Conservation (phyloP, 35 echinoderm and acorn worm species). For the Amphiura filiformis region DNA sequence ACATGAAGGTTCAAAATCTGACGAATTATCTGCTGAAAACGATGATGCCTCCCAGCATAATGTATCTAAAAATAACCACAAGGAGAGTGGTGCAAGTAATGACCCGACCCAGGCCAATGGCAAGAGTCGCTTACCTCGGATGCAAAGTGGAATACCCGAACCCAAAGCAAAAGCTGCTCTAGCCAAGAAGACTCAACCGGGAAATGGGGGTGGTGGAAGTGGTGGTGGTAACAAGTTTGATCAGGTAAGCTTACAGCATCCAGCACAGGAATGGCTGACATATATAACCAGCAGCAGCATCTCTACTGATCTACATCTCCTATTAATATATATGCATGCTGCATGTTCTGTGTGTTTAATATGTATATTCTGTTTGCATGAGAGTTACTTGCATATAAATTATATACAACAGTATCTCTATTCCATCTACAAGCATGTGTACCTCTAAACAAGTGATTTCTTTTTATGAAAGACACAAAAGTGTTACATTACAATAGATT, state of each 20-base stretch:
- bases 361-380: too few species aligned
- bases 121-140: slow-evolving; percentile 27
- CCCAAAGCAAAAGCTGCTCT: slow-evolving; percentile 29
- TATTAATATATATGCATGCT: too few species aligned
- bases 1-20: not conserved
- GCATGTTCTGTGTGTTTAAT: too few species aligned
- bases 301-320: too few species aligned
- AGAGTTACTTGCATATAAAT: too few species aligned
- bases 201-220: not conserved
- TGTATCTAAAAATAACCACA: not conserved
- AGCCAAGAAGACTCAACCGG: not conserved
- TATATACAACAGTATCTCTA: too few species aligned
- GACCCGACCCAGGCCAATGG: not conserved
- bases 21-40: not conserved
- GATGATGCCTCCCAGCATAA: not conserved
- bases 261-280: not conserved
- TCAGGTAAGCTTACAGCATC: slow-evolving; percentile 11
- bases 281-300: too few species aligned
- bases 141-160: slow-evolving; percentile 31
- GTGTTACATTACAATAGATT: too few species aligned
- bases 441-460: too few species aligned
- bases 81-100: not conserved
- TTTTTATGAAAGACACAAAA: too few species aligned
- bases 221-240: slow-evolving; percentile 14
- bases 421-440: too few species aligned